Base-by-base conservation (phyloP, 2,797 vertebrate species). In the Varecia variegata region DNA sequence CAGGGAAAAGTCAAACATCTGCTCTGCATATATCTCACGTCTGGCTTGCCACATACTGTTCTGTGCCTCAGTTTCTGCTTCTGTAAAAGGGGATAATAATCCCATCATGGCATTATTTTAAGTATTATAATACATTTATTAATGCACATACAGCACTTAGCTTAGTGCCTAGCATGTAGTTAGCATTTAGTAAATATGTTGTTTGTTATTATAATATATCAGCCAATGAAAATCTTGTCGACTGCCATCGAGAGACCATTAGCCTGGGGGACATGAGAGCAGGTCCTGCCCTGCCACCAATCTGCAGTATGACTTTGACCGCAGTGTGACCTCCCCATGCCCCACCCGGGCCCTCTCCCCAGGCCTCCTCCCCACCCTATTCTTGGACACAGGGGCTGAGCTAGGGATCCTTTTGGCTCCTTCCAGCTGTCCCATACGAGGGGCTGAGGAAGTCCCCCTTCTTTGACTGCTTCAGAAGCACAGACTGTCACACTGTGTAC, bases 301-400 rank as follows among this genome's bases (percentile, higher is more conserved):
- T 38, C 12, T 38, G 47, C 68, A 79, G 10, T 1, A 2, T 79
- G 73, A 85, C 77, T 56, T n/a, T 56, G 52, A 38, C 88, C 23
- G 8, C 40, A 76, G 3, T 47, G 38, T 30, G n/a, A 52, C 5
- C 82, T 45, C 38, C 50, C 47, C 60, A 9, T n/a, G 1, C 5
- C 50, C 10, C 45, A 13, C 38, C 0, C 1, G 1, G 5, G 1
- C 1, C n/a, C 17, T 8, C 9, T 27, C 13, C 9, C 12, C 3
- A 1, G 5, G 0, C 1, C n/a, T 13, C 13, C 9, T 27, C 13
- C 13, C 15, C 4, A 27, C 32, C 1, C 30, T 1, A 32, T 50
- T 88, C 73, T 70, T 74, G 54, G 20, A 43, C 15, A 67, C 43
- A 82, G 15, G 43, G 82, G 5, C 38, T 11, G 3, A 32, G 35